Base-by-base conservation (phyloP, 35 echinoderm and acorn worm genomes). In the Lytechinus variegatus region DNA sequence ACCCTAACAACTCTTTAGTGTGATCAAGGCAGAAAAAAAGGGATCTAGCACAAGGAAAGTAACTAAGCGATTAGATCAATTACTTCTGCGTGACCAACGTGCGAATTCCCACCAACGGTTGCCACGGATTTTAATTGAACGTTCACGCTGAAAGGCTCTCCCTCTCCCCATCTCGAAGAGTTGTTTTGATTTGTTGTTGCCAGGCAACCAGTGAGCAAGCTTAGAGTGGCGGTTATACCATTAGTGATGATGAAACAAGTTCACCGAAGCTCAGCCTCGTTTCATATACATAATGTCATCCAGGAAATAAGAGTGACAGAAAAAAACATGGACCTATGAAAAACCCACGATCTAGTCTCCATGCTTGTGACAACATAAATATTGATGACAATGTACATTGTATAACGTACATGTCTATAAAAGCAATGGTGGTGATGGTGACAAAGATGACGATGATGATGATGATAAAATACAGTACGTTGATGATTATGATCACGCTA, bases 181-280 rank as follows among this genome's bases (percentile, higher is more conserved):
- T 90, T 90, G 88, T 90, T 90, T 90, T 90, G 88, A 90, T 90
- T 90, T 90, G 16, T 54, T 90, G 88, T 90, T 90, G 88, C 88
- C n/a, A 21, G 88, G 88, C 27, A 90, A 90, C 88, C 16, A 10
- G 28, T 4, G 28, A 52, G 88, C 8, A 21, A 14, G 52, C 52
- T 90, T 52, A 27, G 88, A 90, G 33, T 28, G 52, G 29, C 88
- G 33, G 88, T 54, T 10, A 90, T 90, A 54, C 88, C 88, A 90
- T 90, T 90, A 44, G 52, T 33, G 52, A 44, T 90, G 88, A 52
- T 44, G 29, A 29, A 90, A 27, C 88, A 90, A 51, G 27, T 90
- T 54, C 88, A 90, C 27, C 9, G 88, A 44, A 52, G 29, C 88
- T 44, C 88, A 52, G 88, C 88, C 88, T 90, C 88, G 2, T 44